Conservation (phyloP, 2,797 vertebrate species). For the Tadarida brasiliensis region DNA sequence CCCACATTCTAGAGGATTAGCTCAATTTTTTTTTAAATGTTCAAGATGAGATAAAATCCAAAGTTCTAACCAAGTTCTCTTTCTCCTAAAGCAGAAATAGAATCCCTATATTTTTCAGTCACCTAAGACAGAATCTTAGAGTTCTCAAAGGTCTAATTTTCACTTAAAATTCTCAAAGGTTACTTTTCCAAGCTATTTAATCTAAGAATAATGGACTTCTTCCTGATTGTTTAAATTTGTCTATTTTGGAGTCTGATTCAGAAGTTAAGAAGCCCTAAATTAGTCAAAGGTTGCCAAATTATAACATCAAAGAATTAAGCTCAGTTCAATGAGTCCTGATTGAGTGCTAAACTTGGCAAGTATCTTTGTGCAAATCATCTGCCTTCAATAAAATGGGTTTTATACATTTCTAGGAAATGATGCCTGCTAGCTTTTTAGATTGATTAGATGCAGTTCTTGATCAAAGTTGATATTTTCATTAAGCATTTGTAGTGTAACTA, state of each 20-base stretch:
- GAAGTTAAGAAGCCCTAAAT: not conserved
- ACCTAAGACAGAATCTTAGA: not conserved
- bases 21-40: conserved; percentile 42
- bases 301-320: conserved; percentile 45
- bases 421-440: not conserved
- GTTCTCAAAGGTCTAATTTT: conserved; percentile 5
- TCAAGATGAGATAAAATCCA: not conserved
- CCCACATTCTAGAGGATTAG: not conserved
- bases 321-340: conserved; percentile 38
- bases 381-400: not conserved
- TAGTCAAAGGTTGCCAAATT: conserved; percentile 24
- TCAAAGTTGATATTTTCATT: conserved; percentile 28
- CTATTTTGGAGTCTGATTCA: conserved; percentile 40
- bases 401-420: conserved; percentile 22
- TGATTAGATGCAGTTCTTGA: not conserved
- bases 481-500: not conserved
- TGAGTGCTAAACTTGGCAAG: conserved; percentile 18
- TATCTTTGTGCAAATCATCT: conserved; percentile 11
- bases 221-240: conserved; percentile 2
- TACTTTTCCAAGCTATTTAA: conserved; percentile 26
- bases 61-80: conserved; percentile 28
- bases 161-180: not conserved
- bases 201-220: conserved; percentile 17
- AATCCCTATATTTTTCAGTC: conserved; percentile 1
- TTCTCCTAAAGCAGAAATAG: not conserved